Base-by-base conservation (phyloP, 2,888 invertebrate genomes). In the Melanotus villosus region DNA sequence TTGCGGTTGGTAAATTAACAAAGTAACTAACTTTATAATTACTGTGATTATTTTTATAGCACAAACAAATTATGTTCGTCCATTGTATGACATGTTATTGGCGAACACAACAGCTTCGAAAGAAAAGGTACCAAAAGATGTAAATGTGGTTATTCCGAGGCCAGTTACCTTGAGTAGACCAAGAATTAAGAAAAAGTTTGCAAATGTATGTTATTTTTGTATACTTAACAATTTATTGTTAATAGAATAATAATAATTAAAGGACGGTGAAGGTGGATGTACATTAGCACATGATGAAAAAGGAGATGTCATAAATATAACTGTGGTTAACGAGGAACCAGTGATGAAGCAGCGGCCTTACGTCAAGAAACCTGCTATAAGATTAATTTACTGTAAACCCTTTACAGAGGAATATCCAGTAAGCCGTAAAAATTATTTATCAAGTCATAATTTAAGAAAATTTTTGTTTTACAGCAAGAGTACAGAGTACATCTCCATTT, bases 221-320 rank as follows among this genome's bases (percentile, higher is more conserved):
- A n/a, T n/a, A n/a, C n/a, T n/a, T n/a, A n/a, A n/a, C n/a, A n/a
- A n/a, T n/a, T n/a, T 34, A 12, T 34, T 34, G 1, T 3, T 26
- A 26, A 26, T 26, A 5, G 18, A 47, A 34, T 41, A 12, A n/a
- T n/a, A n/a, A n/a, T n/a, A n/a, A n/a, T 59, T 67, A 32, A 73
- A 89, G 88, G 88, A 87, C 76, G 90, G 90, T 4, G 89, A 88
- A 65, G 90, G 90, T 1, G 91, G 90, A 1, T 89, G 87, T 78
- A 91, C 91, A 0, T 88, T 91, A 79, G 88, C 88, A 79, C 91
- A 91, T 80, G 89, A 89, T 36, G 89, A 85, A 72, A 84, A 87
- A 0, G 91, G 90, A 0, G 88, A 89, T 73, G 79, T 90, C 64
- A 87, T 87, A 45, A 83, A 84, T 66, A 84, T 84, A 1, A 84